phyloP scores from a whole-genome alignment of 1,140 invertebrate genomes.

The Ctenoplectra terminalis region DNA sequence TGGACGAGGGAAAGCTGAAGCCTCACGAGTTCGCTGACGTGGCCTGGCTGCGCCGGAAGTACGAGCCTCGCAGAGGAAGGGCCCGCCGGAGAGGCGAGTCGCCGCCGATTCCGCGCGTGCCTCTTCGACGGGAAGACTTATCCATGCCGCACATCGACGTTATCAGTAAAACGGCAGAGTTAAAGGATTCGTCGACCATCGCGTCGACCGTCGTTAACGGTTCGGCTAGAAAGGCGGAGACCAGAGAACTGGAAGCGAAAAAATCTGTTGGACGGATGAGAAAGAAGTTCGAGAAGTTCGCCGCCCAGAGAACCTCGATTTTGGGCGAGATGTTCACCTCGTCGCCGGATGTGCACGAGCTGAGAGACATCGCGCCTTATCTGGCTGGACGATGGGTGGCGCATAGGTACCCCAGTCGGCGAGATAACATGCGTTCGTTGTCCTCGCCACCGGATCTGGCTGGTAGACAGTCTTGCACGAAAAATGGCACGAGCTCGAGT shows the following conservation, averaged over 20 bases:
- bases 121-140: slow-evolving; percentile 87
- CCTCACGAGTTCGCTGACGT: slow-evolving; percentile 86
- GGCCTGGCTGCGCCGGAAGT: slow-evolving; percentile 84
- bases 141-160: slow-evolving; percentile 94
- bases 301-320: slow-evolving; percentile 84
- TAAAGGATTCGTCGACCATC: slow-evolving; percentile 83
- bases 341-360: slow-evolving; percentile 89
- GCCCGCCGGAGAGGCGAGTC: slow-evolving; percentile 83
- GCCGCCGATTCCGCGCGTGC: slow-evolving; percentile 86
- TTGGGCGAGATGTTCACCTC: slow-evolving; percentile 92
- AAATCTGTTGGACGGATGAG: slow-evolving; percentile 87
- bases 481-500: background rate
- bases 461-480: slow-evolving; percentile 45
- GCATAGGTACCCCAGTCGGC: slow-evolving; percentile 87
- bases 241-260: slow-evolving; percentile 77
- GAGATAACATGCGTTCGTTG: slow-evolving; percentile 86
- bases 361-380: slow-evolving; percentile 90
- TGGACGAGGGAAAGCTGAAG: slow-evolving; percentile 79
- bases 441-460: slow-evolving; percentile 82
- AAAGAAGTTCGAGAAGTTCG: slow-evolving; percentile 85
- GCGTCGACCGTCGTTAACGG: slow-evolving; percentile 71
- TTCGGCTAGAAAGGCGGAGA: slow-evolving; percentile 71
- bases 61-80: slow-evolving; percentile 83
- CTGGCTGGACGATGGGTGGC: slow-evolving; percentile 90
- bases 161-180: slow-evolving; percentile 90